Evolutionary conservation across 2,113 vertebrate species (phyloP), one percentile per base, ranked within the genome.

Genomic region (Proterorhinus semilunaris): DNA sequence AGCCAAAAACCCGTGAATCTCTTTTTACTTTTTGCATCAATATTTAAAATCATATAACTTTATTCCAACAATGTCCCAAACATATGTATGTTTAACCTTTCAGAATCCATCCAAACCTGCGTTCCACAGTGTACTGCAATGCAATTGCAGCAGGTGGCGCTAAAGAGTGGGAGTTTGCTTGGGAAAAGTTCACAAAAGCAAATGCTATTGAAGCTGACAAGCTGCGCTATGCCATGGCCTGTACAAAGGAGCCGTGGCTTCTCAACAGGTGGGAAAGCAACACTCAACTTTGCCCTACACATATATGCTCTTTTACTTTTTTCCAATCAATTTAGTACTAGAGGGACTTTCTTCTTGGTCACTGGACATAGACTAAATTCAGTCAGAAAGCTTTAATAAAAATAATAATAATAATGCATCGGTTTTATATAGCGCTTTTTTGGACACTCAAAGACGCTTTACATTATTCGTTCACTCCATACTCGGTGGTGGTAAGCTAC

Each of bases 41-140:
- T 9, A 53, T 12, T 9, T 21, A 47, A 27, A 17, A 10, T 27
- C 8, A 7, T 55, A 21, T 21, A 21, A 21, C 21, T 21, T 10
- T 5, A 8, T 16, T 21, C 4, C 21, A 46, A 43, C 57, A 8
- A 8, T 57, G 6, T 16, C 10, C 55, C 50, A 7, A 66, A 0
- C 6, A 16, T 50, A 50, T 50, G 7, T 3, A 42, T 46, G 36
- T 61, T 0, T 5, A 54, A 52, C 66, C 10, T 55, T 63, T 8
- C 66, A 99, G 96, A n/a, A 95, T 99, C 71, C 47, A 93, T 1
- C 82, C 95, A 21, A 98, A 98, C 82, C 87, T 98, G 76, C 94
- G 96, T 17, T 91, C 93, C 4, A 74, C 92, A 0, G 85, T 98
- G 58, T 99, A 99, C 92, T 98, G 98, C 88, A 94, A 88, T 0